A percentile compares a stretch with the other conserved stretches of the same genome.
These are phyloP conservation scores for Brachionichthys hirsutus DNA, from an alignment of 2,113 vertebrate genomes.

Conservation along the genomic window DNA sequence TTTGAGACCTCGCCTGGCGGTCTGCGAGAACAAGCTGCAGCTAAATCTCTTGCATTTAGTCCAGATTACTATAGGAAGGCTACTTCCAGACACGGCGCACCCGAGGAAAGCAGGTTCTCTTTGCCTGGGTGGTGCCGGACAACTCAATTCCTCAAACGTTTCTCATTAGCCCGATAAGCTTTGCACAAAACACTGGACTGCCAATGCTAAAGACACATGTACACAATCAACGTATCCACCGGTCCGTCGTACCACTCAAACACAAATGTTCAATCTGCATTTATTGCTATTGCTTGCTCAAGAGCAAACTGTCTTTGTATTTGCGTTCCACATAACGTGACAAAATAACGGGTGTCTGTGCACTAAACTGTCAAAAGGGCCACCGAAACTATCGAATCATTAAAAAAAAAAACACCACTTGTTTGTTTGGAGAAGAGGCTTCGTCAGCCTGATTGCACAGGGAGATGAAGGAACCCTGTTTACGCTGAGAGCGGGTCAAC, in stretches of 20 bases:
- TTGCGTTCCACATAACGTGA: background rate
- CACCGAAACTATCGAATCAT: background rate
- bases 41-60: constrained; percentile 73
- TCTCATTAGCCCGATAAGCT: constrained; percentile 77
- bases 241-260: constrained; percentile 6
- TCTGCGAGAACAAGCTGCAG: constrained; percentile 75
- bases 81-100: constrained; percentile 73
- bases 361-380: background rate
- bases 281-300: too few species aligned
- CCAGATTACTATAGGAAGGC: constrained; percentile 72
- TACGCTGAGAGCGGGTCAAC: constrained; percentile 42
- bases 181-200: constrained; percentile 64
- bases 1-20: constrained; percentile 65
- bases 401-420: too few species aligned
- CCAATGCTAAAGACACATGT: constrained; percentile 63
- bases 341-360: background rate
- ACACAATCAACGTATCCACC: constrained; percentile 33
- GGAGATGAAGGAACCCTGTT: constrained; percentile 49
- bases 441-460: constrained; percentile 25
- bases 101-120: constrained; percentile 42
- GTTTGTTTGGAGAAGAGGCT: constrained; percentile 19
- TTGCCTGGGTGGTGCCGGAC: constrained; percentile 74
- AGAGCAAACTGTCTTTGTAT: background rate
- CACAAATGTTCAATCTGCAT: too few species aligned
- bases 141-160: constrained; percentile 73